Conservation (phyloP, 1,140 invertebrate species). For the Chymomyza costata region DNA sequence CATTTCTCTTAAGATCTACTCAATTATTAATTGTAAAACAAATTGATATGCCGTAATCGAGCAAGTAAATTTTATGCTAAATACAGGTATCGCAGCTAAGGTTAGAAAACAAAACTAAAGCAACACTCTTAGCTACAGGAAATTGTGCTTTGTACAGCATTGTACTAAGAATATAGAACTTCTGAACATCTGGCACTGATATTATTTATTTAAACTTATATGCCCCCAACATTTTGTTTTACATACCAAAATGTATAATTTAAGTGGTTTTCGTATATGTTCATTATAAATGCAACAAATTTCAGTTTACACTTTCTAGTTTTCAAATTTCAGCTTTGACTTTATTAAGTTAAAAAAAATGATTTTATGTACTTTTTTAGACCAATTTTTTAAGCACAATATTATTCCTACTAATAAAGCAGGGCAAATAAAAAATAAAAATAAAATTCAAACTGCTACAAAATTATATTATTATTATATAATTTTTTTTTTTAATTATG, state of each 20-base stretch:
- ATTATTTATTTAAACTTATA: slow-evolving; percentile 34
- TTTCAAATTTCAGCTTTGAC: no score
- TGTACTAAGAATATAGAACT: slow-evolving; percentile 56
- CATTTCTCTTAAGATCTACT: slow-evolving; percentile 22
- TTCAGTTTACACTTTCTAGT: no score
- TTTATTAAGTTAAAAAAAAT: no score
- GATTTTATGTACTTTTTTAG: no score
- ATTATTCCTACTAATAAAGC: no score
- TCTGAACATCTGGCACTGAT: slow-evolving; percentile 46
- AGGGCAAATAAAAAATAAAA: slow-evolving; percentile 48
- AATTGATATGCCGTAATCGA: slow-evolving; percentile 47
- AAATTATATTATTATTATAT: no score
- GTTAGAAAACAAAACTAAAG: slow-evolving; percentile 20
- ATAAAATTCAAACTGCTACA: slow-evolving; percentile 69
- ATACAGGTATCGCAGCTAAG: slow-evolving; percentile 54
- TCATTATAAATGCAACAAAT: no score
- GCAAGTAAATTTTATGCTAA: slow-evolving; percentile 42
- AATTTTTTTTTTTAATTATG: no score
- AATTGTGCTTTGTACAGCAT: no score
- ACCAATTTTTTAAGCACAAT: no score
- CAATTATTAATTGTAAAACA: slow-evolving; percentile 67
- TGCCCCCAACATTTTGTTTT: slow-evolving; percentile 3
- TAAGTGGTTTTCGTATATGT: no score
- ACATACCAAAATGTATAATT: slow-evolving; percentile 23
- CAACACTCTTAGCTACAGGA: slow-evolving; percentile 23